Conservation (phyloP, 2,797 vertebrate genomes). For the Megalops cyprinoides region DNA sequence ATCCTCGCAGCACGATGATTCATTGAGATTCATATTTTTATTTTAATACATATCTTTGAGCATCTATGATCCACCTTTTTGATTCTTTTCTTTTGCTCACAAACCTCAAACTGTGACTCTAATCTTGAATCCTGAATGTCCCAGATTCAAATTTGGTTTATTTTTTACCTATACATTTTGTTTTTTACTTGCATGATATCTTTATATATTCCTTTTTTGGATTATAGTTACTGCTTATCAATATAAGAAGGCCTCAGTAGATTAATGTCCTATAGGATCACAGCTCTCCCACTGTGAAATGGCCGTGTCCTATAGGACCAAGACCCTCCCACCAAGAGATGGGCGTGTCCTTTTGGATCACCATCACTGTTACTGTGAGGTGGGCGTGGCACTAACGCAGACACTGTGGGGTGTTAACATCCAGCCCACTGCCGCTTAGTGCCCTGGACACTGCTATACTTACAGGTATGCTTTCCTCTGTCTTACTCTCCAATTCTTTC, state of each 20-base stretch:
- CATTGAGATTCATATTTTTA: neutral
- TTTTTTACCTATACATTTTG: neutral
- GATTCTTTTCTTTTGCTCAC: neutral
- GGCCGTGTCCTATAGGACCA: neutral
- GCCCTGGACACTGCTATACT: slow-evolving; percentile 34
- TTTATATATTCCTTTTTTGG: no score
- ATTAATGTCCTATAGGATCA: neutral
- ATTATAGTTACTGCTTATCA: no score
- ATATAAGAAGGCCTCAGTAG: neutral
- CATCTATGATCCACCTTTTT: neutral
- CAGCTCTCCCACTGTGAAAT: neutral
- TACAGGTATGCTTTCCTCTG: slow-evolving; percentile 36
- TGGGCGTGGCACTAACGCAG: neutral
- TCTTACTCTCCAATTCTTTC: slow-evolving; percentile 41
- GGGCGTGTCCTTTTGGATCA: neutral
- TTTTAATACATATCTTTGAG: neutral
- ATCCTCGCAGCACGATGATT: neutral
- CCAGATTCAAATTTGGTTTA: neutral
- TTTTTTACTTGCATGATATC: no score
- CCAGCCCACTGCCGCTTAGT: neutral
- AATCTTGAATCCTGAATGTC: no score
- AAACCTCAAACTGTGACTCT: neutral
- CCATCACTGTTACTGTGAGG: neutral
- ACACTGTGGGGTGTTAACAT: neutral
- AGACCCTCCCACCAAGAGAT: no score